Percentiles rank a stretch among this genome's conserved stretches.
phyloP scores from a whole-genome alignment of 2,888 invertebrate genomes.

The Norana najaformis region DNA sequence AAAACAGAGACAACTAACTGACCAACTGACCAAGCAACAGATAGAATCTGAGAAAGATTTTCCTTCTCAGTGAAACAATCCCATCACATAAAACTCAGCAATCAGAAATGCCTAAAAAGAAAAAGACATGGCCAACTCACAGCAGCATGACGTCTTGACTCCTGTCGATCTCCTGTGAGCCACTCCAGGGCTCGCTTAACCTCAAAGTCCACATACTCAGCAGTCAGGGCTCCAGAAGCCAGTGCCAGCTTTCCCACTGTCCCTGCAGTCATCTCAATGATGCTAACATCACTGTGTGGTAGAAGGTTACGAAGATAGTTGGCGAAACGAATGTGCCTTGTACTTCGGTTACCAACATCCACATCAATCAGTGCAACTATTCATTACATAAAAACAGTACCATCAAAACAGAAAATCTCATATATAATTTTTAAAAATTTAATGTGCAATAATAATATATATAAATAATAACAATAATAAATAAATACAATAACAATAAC shows the following conservation, averaged over 20 bases:
- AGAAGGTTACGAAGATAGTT: slow-evolving; percentile 87
- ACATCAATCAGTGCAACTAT: slow-evolving; percentile 88
- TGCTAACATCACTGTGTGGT: slow-evolving; percentile 85
- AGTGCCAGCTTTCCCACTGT: slow-evolving; percentile 90
- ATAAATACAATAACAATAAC: background rate
- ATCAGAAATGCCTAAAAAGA: background rate
- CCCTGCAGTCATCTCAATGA: slow-evolving; percentile 94
- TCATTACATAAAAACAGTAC: slow-evolving; percentile 47
- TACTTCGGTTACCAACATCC: slow-evolving; percentile 88
- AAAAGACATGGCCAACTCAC: slow-evolving; percentile 64
- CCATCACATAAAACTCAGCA: background rate
- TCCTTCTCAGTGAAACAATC: background rate
- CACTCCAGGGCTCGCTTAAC: slow-evolving; percentile 88
- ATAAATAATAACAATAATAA: background rate
- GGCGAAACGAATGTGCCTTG: slow-evolving; percentile 86
- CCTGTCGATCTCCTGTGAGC: slow-evolving; percentile 83
- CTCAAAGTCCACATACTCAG: slow-evolving; percentile 97
- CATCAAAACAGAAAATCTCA: background rate
- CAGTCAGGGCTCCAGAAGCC: slow-evolving; percentile 81
- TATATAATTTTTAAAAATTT: background rate
- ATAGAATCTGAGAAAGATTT: background rate
- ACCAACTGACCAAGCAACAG: background rate
- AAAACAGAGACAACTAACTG: background rate
- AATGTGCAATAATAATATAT: slow-evolving; percentile 85
- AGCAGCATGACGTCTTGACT: slow-evolving; percentile 87